These are phyloP conservation scores for Bombyx huttoni DNA, from an alignment of 2,888 invertebrate species.

Conservation along the genomic window DNA sequence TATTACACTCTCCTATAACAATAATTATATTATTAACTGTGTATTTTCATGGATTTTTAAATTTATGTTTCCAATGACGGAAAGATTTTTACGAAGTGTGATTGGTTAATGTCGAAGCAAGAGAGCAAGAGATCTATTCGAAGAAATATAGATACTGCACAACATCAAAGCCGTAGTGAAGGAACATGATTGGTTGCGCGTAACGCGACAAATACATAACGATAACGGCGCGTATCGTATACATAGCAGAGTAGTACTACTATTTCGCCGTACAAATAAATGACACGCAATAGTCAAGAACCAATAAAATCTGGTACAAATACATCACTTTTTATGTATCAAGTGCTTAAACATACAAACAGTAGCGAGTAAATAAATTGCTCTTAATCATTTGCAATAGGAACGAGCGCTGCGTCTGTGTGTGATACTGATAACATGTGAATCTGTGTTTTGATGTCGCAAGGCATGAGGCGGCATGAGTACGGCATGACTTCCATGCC, in stretches of 20 bases:
- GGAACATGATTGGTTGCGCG: conserved; percentile 14
- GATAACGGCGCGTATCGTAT: conserved; percentile 19
- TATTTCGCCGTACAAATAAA: conserved; percentile 62
- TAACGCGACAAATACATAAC: conserved; percentile 17
- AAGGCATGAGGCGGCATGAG: conserved; percentile 34
- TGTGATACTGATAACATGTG: conserved; percentile 18
- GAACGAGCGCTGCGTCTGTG: conserved; percentile 28
- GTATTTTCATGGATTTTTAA: not conserved
- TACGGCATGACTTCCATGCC: conserved; percentile 72
- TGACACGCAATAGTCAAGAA: conserved; percentile 68
- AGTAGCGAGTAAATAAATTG: conserved; percentile 28
- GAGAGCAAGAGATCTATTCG: conserved; percentile 12
- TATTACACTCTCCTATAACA: too few species aligned
- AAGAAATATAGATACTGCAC: conserved; percentile 9
- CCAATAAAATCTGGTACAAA: conserved; percentile 67
- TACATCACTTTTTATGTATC: conserved; percentile 53
- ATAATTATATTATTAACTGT: not conserved
- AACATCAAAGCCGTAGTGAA: conserved; percentile 3
- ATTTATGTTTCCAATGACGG: not conserved
- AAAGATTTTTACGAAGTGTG: conserved; percentile 6
- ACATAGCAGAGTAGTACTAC: conserved; percentile 25
- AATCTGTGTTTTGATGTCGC: conserved; percentile 58
- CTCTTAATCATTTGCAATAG: conserved; percentile 27
- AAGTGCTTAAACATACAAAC: conserved; percentile 45
- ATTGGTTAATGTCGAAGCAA: conserved; percentile 15